A percentile compares a stretch with the other conserved stretches of the same genome.
These are phyloP conservation scores for Bursaphelenchus okinawaensis DNA, from an alignment of 2,888 invertebrate genomes.

Conservation along the genomic window DNA sequence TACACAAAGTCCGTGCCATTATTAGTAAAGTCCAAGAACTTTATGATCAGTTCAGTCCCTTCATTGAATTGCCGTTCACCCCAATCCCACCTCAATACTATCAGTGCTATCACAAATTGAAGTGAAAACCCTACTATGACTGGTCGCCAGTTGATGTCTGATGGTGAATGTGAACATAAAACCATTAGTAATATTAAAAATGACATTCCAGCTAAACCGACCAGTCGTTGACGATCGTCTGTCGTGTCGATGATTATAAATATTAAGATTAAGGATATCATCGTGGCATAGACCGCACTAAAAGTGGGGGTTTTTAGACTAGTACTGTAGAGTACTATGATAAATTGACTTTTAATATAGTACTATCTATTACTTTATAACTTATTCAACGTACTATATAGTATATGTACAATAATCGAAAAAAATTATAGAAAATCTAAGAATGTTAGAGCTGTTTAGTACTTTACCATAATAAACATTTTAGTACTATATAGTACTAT, in stretches of 20 bases:
- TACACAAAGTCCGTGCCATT: conserved; percentile 80
- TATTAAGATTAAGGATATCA: conserved; percentile 22
- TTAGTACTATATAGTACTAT: no score
- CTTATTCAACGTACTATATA: background rate
- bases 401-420: no score
- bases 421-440: no score
- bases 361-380: background rate
- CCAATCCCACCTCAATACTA: conserved; percentile 75
- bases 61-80: conserved; percentile 22
- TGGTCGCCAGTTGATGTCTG: conserved; percentile 67
- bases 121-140: conserved; percentile 74
- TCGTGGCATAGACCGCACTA: conserved; percentile 23
- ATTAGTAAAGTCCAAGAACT: conserved; percentile 74
- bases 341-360: background rate
- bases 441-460: no score
- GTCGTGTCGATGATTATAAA: conserved; percentile 35
- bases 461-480: no score
- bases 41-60: conserved; percentile 59
- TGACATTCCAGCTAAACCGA: conserved; percentile 47
- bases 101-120: conserved; percentile 77
- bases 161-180: conserved; percentile 37
- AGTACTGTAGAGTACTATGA: no score
- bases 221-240: conserved; percentile 37
- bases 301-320: no score
- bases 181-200: conserved; percentile 49